phyloP scores from a whole-genome alignment of 2,113 vertebrate species.

The Chrysemys picta region DNA sequence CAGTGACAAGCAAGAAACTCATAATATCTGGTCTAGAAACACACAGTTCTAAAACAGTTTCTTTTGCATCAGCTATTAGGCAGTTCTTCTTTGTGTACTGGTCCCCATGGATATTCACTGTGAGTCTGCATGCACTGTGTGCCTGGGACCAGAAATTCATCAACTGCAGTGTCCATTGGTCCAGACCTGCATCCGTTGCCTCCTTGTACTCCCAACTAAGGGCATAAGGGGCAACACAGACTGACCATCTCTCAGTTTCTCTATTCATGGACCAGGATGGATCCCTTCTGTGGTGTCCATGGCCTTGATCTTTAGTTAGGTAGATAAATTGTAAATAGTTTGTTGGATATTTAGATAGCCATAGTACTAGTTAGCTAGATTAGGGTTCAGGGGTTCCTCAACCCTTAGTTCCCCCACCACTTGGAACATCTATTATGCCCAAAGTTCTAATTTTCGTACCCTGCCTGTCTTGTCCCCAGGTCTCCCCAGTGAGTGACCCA shows the following conservation, averaged over 20 bases:
- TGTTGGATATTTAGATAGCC: no score
- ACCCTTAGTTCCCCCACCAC: no score
- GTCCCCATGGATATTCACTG: background rate
- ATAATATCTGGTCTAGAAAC: background rate
- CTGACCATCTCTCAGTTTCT: background rate
- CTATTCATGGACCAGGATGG: no score
- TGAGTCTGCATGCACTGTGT: background rate
- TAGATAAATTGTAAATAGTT: no score
- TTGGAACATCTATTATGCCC: no score
- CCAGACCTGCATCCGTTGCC: background rate
- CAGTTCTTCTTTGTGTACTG: background rate
- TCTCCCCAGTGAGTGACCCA: no score
- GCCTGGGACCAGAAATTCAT: background rate
- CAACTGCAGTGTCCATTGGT: background rate
- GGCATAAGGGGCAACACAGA: background rate
- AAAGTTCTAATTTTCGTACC: no score
- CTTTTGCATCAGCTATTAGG: background rate
- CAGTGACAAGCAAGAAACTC: background rate
- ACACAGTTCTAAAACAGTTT: background rate
- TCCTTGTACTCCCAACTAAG: background rate
- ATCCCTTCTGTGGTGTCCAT: no score
- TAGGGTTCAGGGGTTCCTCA: no score
- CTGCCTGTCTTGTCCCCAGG: no score
- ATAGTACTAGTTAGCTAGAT: no score
- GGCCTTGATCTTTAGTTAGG: no score